Percentiles rank a stretch among this genome's conserved stretches.
These are phyloP conservation scores for Drosophila cardini DNA, from an alignment of 1,140 invertebrate species.

Conservation along the genomic window DNA sequence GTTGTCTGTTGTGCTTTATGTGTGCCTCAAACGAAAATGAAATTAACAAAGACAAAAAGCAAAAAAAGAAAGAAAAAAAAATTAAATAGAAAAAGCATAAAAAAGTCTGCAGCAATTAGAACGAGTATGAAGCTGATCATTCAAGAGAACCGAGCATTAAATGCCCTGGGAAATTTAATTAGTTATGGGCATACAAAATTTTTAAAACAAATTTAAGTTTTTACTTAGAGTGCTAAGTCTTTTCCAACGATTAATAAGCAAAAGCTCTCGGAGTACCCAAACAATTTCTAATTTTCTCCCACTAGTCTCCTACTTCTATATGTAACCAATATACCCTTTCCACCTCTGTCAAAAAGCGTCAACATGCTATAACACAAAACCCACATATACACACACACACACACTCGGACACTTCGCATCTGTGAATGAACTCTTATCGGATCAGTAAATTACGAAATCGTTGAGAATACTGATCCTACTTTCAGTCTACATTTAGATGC, in stretches of 20 bases:
- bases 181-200: neutral
- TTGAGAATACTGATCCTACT: constrained; percentile 16
- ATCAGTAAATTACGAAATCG: constrained; percentile 67
- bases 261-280: no score
- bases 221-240: no score
- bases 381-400: constrained; percentile 6
- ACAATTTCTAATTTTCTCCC: no score
- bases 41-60: constrained; percentile 64
- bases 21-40: constrained; percentile 61
- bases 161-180: neutral
- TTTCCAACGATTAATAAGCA: no score
- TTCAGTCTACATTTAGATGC: neutral
- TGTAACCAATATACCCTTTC: neutral
- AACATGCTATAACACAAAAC: constrained; percentile 3
- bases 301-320: no score
- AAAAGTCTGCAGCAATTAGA: constrained; percentile 50
- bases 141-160: neutral
- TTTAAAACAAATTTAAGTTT: no score
- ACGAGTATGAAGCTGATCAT: constrained; percentile 9
- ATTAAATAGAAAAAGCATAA: constrained; percentile 15
- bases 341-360: neutral
- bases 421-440: constrained; percentile 82
- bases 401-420: constrained; percentile 27
- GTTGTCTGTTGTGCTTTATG: constrained; percentile 44
- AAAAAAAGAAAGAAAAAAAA: constrained; percentile 48